Evolutionary conservation across 64 coral and sea anemone genomes (phyloP).

Genomic region (Orbicella faveolata): DNA sequence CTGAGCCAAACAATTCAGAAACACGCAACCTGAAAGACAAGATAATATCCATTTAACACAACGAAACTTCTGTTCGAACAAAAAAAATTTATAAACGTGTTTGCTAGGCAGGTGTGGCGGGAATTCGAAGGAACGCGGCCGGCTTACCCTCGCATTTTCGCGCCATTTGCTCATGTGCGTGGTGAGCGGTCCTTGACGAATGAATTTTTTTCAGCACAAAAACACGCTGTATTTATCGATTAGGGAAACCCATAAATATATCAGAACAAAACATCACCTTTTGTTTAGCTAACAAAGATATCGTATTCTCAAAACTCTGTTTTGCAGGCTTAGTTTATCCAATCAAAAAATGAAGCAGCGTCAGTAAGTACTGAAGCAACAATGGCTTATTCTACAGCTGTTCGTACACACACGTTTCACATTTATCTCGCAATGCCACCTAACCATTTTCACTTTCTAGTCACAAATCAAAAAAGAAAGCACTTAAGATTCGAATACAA

Average conservation of each 20-base stretch:
- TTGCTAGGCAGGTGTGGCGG: background rate
- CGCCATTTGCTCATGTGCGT: background rate
- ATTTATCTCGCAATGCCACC: too few species aligned
- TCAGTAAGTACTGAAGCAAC: too few species aligned
- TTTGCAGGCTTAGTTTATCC: too few species aligned
- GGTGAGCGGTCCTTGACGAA: background rate
- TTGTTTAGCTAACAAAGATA: background rate
- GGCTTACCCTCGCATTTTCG: background rate
- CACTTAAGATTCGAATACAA: conserved; percentile 7
- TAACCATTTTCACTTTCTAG: background rate
- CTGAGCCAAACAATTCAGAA: background rate
- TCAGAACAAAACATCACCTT: background rate
- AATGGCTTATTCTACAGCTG: too few species aligned
- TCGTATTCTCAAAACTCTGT: too few species aligned
- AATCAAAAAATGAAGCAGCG: too few species aligned
- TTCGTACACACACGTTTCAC: background rate
- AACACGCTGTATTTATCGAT: background rate
- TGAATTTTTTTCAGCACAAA: background rate
- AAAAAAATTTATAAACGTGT: background rate
- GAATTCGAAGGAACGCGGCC: background rate
- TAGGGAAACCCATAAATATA: too few species aligned
- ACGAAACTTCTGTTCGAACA: background rate
- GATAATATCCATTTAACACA: background rate
- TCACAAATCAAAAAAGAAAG: background rate
- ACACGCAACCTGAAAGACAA: background rate